Percentiles rank a stretch among this genome's conserved stretches.
phyloP scores from a whole-genome alignment of 2,113 vertebrate genomes.

The Sorex fumeus region DNA sequence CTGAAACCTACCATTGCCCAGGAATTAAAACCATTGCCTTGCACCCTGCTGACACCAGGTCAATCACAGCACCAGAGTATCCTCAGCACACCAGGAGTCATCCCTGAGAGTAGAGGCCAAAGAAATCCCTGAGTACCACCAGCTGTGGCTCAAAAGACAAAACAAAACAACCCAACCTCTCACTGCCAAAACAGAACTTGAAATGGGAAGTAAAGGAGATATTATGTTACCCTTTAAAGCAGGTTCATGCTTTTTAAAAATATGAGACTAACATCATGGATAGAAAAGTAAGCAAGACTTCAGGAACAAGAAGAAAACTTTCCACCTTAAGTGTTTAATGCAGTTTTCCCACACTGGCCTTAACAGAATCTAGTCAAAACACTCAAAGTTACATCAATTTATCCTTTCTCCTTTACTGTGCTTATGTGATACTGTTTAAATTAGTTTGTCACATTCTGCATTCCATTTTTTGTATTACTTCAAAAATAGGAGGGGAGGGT shows the following conservation, averaged over 20 bases:
- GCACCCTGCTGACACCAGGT: too few relatives aligned
- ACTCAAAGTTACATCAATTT: background rate
- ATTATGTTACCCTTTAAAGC: background rate
- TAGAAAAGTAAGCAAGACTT: conserved; percentile 54
- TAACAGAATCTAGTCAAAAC: background rate
- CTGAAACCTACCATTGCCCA: background rate
- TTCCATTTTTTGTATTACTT: background rate
- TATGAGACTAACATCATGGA: background rate
- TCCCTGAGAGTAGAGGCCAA: too few relatives aligned
- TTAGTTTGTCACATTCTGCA: background rate
- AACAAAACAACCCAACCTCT: too few relatives aligned
- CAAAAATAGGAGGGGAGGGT: background rate
- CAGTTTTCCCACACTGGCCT: background rate
- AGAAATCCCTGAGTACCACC: too few relatives aligned
- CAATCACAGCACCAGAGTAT: too few relatives aligned
- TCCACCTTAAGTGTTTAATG: background rate
- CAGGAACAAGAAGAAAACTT: background rate
- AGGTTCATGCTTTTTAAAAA: conserved; percentile 1
- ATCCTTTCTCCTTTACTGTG: background rate
- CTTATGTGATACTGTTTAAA: background rate
- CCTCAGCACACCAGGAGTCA: too few relatives aligned
- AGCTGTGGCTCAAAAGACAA: too few relatives aligned
- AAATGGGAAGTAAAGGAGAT: background rate
- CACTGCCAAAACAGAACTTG: background rate
- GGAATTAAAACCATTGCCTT: too few relatives aligned